A percentile compares a stretch with the other conserved stretches of the same genome.
Conservation (phyloP, 1,140 invertebrate genomes). For the Bilobella aurantiaca region DNA sequence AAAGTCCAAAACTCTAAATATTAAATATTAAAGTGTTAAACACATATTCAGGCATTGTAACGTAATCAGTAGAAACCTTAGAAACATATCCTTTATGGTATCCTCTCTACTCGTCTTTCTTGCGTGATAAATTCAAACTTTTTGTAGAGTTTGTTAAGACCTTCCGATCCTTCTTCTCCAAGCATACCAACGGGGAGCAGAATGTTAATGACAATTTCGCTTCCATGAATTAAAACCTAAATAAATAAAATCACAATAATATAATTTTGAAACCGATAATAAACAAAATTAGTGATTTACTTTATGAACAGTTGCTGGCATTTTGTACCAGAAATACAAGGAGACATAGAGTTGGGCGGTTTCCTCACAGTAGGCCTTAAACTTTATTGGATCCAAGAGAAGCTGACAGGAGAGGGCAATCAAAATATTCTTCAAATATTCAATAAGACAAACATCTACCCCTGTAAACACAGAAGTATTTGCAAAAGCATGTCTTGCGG, state of each 20-base stretch:
- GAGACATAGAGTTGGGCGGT: constrained; percentile 29
- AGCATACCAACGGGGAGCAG: constrained; percentile 11
- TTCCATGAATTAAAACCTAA: constrained; percentile 7
- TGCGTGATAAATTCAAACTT: neutral
- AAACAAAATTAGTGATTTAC: too few species aligned
- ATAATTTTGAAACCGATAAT: too few species aligned
- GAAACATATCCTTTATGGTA: constrained; percentile 1
- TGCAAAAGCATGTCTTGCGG: neutral
- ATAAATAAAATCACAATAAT: too few species aligned
- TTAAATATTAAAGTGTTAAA: too few species aligned
- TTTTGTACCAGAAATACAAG: constrained; percentile 37
- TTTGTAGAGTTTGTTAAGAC: constrained; percentile 14
- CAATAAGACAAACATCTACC: constrained; percentile 2
- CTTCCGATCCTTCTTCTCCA: constrained; percentile 10
- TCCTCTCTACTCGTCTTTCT: constrained; percentile 5
- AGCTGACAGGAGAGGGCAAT: neutral
- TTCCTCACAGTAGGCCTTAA: constrained; percentile 2
- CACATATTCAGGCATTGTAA: too few species aligned
- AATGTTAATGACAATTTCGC: constrained; percentile 6
- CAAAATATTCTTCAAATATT: neutral
- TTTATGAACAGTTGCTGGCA: constrained; percentile 37
- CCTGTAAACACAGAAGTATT: neutral
- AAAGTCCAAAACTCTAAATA: constrained; percentile 5
- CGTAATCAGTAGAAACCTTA: too few species aligned
- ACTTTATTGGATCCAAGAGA: neutral